These are phyloP conservation scores for Pluvialis apricaria DNA, from an alignment of 2,113 vertebrate species.

Conservation along the genomic window DNA sequence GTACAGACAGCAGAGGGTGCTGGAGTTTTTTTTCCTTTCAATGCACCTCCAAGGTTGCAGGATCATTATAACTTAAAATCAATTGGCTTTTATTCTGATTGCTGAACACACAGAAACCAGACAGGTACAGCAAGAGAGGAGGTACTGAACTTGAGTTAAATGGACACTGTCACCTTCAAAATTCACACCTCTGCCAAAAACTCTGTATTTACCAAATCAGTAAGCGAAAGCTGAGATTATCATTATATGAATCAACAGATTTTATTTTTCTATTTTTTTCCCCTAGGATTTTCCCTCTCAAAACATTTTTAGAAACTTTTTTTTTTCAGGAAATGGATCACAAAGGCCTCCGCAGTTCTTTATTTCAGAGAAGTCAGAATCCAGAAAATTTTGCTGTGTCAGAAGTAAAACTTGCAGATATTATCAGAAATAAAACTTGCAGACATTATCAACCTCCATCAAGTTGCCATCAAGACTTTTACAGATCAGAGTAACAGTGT, in stretches of 20 bases:
- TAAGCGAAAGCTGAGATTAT: background rate
- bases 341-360: background rate
- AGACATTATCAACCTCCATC: background rate
- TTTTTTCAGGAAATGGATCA: background rate
- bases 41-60: background rate
- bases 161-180: background rate
- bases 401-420: background rate
- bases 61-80: constrained; percentile 1
- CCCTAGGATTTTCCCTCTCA: background rate
- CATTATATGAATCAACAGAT: fast-evolving
- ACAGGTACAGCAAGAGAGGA: constrained; percentile 16
- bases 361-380: background rate
- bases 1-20: constrained; percentile 63
- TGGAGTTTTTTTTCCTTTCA: constrained; percentile 64
- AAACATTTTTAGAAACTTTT: background rate
- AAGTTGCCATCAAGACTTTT: background rate
- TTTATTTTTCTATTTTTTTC: background rate
- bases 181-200: background rate
- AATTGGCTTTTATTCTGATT: constrained; percentile 44
- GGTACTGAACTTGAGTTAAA: background rate
- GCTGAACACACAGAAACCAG: constrained; percentile 16
- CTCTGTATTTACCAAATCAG: background rate
- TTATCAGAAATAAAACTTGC: background rate
- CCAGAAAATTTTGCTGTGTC: background rate
- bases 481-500: background rate